These are phyloP conservation scores for Gasteruption jaculator DNA, from an alignment of 2,888 invertebrate species.

Conservation along the genomic window DNA sequence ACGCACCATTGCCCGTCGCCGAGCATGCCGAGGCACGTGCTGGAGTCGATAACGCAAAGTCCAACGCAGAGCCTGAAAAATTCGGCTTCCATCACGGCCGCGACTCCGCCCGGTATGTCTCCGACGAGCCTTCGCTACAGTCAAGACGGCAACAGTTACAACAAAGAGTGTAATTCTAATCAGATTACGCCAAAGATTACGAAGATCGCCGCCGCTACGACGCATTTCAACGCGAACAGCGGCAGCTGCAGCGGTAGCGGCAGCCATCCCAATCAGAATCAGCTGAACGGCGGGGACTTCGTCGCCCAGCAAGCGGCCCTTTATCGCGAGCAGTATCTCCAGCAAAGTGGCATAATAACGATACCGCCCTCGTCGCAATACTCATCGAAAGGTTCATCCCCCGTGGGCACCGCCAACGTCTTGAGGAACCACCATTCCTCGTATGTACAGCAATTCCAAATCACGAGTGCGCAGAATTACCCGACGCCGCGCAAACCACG, in stretches of 20 bases:
- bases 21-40: constrained; percentile 44
- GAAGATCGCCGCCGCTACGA: too few relatives aligned
- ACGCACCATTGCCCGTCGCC: constrained; percentile 36
- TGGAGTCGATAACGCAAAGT: constrained; percentile 47
- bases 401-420: constrained; percentile 31
- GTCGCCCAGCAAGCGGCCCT: constrained; percentile 38
- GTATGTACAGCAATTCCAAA: constrained; percentile 46
- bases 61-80: constrained; percentile 44
- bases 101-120: constrained; percentile 34
- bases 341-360: constrained; percentile 40
- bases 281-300: constrained; percentile 41
- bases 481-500: constrained; percentile 36
- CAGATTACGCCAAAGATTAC: constrained; percentile 24
- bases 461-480: constrained; percentile 36
- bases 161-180: constrained; percentile 30
- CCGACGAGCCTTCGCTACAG: constrained; percentile 35
- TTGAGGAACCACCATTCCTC: constrained; percentile 39
- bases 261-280: constrained; percentile 24
- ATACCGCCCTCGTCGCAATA: constrained; percentile 38
- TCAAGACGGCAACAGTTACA: constrained; percentile 32
- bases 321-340: constrained; percentile 42
- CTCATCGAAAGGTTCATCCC: constrained; percentile 29
- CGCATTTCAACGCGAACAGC: constrained; percentile 5
- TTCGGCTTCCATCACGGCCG: too few relatives aligned
- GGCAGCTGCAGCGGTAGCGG: constrained; percentile 5